Evolutionary conservation across 2,888 invertebrate species (phyloP).

Genomic region (Pediacus dermestoides): DNA sequence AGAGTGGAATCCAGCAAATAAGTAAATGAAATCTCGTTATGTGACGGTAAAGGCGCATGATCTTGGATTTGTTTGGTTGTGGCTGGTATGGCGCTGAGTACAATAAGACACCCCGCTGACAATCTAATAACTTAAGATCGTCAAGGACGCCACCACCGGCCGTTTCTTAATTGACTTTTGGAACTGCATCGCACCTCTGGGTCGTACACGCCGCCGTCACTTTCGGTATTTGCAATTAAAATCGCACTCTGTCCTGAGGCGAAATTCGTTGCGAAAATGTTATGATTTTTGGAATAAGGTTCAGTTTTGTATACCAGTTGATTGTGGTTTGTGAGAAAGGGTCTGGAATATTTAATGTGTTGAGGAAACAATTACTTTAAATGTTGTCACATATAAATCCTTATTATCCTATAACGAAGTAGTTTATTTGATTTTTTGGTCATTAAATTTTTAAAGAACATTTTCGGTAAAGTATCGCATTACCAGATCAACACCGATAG

Average conservation of each 20-base stretch:
- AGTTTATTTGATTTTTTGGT: constrained; percentile 24
- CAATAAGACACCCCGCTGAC: constrained; percentile 36
- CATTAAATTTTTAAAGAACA: constrained; percentile 31
- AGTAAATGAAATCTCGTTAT: constrained; percentile 13
- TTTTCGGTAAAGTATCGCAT: constrained; percentile 28
- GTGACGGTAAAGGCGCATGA: constrained; percentile 12
- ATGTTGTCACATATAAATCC: constrained; percentile 28
- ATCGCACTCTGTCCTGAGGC: constrained; percentile 21
- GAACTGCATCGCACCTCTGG: constrained; percentile 32
- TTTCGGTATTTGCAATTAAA: constrained; percentile 30
- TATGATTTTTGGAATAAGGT: too few relatives aligned
- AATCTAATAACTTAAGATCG: constrained; percentile 36
- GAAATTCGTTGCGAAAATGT: too few relatives aligned
- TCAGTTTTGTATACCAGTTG: too few relatives aligned
- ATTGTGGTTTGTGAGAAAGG: too few relatives aligned
- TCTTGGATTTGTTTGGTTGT: constrained; percentile 2
- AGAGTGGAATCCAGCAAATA: constrained; percentile 10
- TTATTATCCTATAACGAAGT: constrained; percentile 27
- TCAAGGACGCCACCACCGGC: constrained; percentile 33
- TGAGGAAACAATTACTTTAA: constrained; percentile 12
- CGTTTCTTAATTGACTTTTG: constrained; percentile 34
- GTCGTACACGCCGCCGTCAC: constrained; percentile 1
- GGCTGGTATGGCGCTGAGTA: constrained; percentile 20
- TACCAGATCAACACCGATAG: constrained; percentile 32
- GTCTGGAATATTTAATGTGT: too few relatives aligned